phyloP scores from a whole-genome alignment of 2,797 vertebrate species.

The Spinibarbus caldwelli region DNA sequence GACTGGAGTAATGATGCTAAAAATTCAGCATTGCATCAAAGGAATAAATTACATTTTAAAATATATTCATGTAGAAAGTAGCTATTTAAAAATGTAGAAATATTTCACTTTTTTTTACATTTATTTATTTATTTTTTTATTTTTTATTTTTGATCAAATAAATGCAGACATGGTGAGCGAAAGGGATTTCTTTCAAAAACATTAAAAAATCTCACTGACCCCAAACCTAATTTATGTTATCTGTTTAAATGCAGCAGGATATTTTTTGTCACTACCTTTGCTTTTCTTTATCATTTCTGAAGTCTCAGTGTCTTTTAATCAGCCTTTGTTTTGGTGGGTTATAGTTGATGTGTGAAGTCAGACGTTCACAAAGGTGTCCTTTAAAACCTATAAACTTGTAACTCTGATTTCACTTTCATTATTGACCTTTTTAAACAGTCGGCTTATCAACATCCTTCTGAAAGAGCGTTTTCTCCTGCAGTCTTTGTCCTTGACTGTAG shows the following conservation, averaged over 20 bases:
- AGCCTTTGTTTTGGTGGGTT: background rate
- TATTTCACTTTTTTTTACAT: too few species aligned
- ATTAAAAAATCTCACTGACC: background rate
- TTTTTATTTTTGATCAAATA: too few species aligned
- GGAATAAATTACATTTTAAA: background rate
- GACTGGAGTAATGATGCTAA: background rate
- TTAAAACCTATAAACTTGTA: background rate
- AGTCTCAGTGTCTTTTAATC: background rate
- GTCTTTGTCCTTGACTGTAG: slow-evolving; percentile 72
- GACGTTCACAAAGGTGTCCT: background rate
- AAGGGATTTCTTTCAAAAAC: background rate
- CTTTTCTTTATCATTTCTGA: background rate
- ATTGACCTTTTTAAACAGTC: background rate
- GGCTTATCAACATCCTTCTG: slow-evolving; percentile 62
- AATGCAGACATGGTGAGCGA: too few species aligned
- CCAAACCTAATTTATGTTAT: background rate
- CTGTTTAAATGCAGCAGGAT: background rate
- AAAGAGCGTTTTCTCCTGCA: background rate
- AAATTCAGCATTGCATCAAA: too few species aligned
- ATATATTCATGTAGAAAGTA: background rate
- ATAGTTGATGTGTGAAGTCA: background rate
- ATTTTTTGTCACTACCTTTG: background rate
- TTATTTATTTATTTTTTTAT: too few species aligned
- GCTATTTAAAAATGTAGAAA: background rate
- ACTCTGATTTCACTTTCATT: background rate